A percentile compares a stretch with the other conserved stretches of the same genome.
These are phyloP conservation scores for Pseudolycoriella hygida DNA, from an alignment of 2,888 invertebrate genomes.

Conservation along the genomic window DNA sequence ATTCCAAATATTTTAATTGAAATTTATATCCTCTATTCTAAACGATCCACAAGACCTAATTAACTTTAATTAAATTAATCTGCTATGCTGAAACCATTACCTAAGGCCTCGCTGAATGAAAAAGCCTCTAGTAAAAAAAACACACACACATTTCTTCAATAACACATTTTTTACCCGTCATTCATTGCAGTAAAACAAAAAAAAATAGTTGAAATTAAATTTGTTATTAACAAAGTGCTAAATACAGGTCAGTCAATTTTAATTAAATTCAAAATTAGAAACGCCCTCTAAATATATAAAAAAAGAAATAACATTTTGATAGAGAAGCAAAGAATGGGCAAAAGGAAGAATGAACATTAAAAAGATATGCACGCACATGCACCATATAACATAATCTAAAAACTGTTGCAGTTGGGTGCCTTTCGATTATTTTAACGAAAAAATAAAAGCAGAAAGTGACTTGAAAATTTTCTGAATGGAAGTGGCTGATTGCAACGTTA, in stretches of 20 bases:
- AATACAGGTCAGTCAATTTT: constrained; percentile 7
- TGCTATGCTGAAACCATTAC: background rate
- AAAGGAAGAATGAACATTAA: background rate
- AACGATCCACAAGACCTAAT: no score
- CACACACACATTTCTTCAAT: background rate
- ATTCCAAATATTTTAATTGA: no score
- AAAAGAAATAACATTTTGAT: background rate
- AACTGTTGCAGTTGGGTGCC: background rate
- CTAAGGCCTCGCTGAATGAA: background rate
- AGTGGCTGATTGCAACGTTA: no score
- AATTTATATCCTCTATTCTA: no score
- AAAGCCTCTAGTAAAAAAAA: background rate
- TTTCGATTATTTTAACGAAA: background rate
- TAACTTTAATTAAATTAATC: no score
- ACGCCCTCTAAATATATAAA: background rate
- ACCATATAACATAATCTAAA: background rate
- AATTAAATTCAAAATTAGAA: constrained; percentile 5
- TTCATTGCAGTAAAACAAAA: no score
- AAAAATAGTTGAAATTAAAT: constrained; percentile 6
- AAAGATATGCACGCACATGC: background rate
- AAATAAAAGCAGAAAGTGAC: background rate
- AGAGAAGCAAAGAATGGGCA: background rate
- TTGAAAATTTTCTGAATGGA: no score
- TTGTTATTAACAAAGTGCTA: constrained; percentile 8
- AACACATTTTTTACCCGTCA: background rate